Conservation (phyloP, 2,113 vertebrate species). For the Brevimyrus niger region DNA sequence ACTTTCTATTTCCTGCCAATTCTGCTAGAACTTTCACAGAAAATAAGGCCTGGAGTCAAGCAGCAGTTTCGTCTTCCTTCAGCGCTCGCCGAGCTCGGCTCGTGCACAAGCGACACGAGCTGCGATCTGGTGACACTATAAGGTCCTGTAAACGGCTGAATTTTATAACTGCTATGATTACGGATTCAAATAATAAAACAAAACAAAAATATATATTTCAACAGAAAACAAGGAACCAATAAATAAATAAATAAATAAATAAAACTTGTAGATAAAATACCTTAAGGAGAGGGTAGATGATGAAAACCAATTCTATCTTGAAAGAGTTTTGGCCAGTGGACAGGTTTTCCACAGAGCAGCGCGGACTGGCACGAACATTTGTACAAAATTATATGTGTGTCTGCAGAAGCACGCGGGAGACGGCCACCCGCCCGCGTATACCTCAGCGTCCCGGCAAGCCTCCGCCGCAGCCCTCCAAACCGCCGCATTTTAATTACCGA, state of each 20-base stretch:
- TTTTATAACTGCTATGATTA: neutral
- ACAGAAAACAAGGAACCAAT: neutral
- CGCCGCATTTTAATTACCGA: constrained; percentile 98
- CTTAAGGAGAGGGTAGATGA: constrained; percentile 76
- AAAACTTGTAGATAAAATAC: constrained; percentile 73
- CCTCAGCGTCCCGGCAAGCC: constrained; percentile 70
- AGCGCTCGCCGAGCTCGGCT: neutral
- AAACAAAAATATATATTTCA: neutral
- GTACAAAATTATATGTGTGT: constrained; percentile 89
- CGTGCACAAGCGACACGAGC: neutral
- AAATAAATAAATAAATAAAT: constrained; percentile 21
- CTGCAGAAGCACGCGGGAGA: constrained; percentile 73
- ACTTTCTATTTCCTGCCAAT: neutral
- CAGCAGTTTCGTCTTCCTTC: neutral
- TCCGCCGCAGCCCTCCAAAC: constrained; percentile 76
- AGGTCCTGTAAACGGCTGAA: neutral
- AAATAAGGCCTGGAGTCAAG: neutral
- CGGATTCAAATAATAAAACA: neutral
- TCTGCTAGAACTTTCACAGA: neutral
- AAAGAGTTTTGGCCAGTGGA: constrained; percentile 75
- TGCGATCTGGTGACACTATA: neutral
- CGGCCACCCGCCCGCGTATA: constrained; percentile 72
- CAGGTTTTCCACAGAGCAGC: constrained; percentile 79
- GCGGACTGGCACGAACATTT: constrained; percentile 80
- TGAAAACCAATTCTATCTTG: constrained; percentile 75